Percentiles rank a stretch among this genome's conserved stretches.
Conservation (phyloP, 2,113 vertebrate species). For the Sylvia atricapilla region DNA sequence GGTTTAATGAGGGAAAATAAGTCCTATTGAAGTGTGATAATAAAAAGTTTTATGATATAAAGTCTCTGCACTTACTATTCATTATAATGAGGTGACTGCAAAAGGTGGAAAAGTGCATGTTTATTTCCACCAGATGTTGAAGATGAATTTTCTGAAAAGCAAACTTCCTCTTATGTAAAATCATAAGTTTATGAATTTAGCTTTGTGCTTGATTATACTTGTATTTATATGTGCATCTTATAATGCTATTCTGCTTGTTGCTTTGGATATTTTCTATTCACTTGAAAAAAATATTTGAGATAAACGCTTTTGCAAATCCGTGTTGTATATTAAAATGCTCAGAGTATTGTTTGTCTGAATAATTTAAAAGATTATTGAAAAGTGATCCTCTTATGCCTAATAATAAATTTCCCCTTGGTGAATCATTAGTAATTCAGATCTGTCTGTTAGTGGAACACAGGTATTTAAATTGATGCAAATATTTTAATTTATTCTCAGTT, state of each 20-base stretch:
- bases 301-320: neutral
- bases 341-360: slow-evolving; percentile 22
- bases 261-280: neutral
- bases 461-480: slow-evolving; percentile 48
- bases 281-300: neutral
- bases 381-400: slow-evolving; percentile 11
- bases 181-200: neutral
- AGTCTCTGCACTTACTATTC: neutral
- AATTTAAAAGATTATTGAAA: slow-evolving; percentile 36
- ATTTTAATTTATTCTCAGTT: slow-evolving; percentile 47
- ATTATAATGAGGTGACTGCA: neutral
- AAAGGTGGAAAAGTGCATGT: neutral
- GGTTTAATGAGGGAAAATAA: slow-evolving; percentile 19
- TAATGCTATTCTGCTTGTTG: neutral
- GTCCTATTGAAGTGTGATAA: neutral
- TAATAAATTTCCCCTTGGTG: slow-evolving; percentile 11
- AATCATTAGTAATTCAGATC: slow-evolving; percentile 40
- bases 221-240: neutral
- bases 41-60: neutral
- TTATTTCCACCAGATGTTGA: neutral
- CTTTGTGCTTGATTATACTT: neutral
- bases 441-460: neutral
- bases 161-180: neutral
- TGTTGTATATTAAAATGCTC: neutral
- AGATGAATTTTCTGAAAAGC: neutral